Percentiles rank a stretch among this genome's conserved stretches.
Evolutionary conservation across 2,797 vertebrate species (phyloP).

Genomic region (Pseudochromis fuscus): DNA sequence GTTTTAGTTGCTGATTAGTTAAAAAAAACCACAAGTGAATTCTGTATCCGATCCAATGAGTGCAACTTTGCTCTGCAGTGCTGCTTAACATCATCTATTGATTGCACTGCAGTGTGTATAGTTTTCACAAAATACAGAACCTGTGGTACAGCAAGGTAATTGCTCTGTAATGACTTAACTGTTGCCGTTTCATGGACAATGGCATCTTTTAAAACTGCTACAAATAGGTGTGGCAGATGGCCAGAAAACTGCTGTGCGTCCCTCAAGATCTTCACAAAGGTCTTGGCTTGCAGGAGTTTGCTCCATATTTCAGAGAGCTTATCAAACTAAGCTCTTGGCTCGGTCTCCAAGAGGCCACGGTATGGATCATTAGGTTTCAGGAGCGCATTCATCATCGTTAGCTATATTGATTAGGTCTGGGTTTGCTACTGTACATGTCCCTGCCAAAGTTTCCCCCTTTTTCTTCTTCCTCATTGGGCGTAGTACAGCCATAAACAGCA

Average conservation of each 20-base stretch:
- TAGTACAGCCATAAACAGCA: constrained; percentile 9
- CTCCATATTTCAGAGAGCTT: constrained; percentile 46
- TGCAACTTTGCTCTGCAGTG: not conserved
- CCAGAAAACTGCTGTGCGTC: constrained; percentile 28
- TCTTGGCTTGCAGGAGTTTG: constrained; percentile 45
- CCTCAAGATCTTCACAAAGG: constrained; percentile 31
- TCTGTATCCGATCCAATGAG: constrained; percentile 13
- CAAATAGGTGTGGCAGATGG: constrained; percentile 12
- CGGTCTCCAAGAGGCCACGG: constrained; percentile 21
- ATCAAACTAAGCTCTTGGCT: constrained; percentile 50
- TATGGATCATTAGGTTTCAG: constrained; percentile 62
- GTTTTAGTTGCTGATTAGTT: not conserved
- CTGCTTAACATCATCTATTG: constrained; percentile 32
- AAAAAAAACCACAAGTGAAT: not conserved
- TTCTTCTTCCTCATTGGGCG: constrained; percentile 13
- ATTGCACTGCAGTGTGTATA: constrained; percentile 31
- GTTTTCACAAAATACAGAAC: constrained; percentile 25
- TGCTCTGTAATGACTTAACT: constrained; percentile 30
- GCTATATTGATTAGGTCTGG: constrained; percentile 59
- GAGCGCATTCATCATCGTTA: constrained; percentile 75
- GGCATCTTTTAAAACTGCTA: constrained; percentile 31
- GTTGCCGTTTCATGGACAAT: constrained; percentile 28
- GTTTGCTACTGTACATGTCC: constrained; percentile 10
- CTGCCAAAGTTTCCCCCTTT: constrained; percentile 37
- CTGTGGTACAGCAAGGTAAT: constrained; percentile 31